Base-by-base conservation (phyloP, 2,888 invertebrate species). In the Drosophila stalkeri region DNA sequence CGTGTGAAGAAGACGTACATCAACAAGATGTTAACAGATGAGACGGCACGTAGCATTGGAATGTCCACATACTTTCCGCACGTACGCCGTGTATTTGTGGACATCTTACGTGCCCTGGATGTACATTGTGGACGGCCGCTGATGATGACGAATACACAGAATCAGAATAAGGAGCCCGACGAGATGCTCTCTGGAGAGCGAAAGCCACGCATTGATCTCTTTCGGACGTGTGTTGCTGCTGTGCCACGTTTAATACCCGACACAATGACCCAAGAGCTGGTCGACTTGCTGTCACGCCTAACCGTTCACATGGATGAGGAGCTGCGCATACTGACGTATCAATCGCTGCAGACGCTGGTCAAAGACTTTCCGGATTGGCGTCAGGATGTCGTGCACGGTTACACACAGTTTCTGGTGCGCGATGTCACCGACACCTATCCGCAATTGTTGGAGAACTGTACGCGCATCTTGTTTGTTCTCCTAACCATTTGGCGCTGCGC, bases 241-340 rank as follows among this genome's bases (percentile, higher is more conserved):
- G 98, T 99, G 87, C 99, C 99, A 0, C 96, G 99, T 73, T 94
- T 99, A 31, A 98, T 99, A 83, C 99, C 99, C 0, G 99, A 99
- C 91, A 99, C 98, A 14, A 99, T 99, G 98, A 97, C 97, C 14
- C 95, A 96, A 39, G 99, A 99, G 93, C 94, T 99, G 66, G 98
- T 99, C 5, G 99, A 99, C 90, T 94, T 99, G 78, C 94, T 99
- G 5, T 96, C 98, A 44, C 95, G 99, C 7, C 95, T 99, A 52
- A 99, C 99, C 0, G 97, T 99, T 1, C 99, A 99, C 92, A 97
- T 99, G 96, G 99, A 99, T 89, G 99, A 99, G 92, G 99, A 99
- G 93, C 94, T 99, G 62, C 95, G 98, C 35, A 98, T 97, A 5
- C 94, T 99, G 62, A 98, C 99, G 0, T 98, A 97, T 93, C 98